Evolutionary conservation across 2,113 vertebrate species (phyloP).

Genomic region (Pachypanchax playfairii): DNA sequence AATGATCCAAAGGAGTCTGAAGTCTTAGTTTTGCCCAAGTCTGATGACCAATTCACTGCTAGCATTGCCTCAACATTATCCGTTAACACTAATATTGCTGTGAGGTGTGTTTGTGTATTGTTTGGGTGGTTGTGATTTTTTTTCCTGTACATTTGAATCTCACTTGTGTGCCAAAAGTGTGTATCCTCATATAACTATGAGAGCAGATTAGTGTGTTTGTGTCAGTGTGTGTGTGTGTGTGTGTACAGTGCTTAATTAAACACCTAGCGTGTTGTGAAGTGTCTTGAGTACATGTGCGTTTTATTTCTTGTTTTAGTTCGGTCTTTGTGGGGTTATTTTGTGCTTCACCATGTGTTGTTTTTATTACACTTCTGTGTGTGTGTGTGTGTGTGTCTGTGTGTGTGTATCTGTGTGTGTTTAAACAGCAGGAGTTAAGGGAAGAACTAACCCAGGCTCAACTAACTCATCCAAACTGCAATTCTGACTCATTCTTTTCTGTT

Average conservation of each 20-base stretch:
- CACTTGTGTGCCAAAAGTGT: constrained; percentile 38
- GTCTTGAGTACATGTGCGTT: constrained; percentile 12
- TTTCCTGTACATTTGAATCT: constrained; percentile 23
- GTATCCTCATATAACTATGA: constrained; percentile 39
- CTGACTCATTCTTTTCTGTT: constrained; percentile 37
- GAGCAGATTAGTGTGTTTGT: constrained; percentile 30
- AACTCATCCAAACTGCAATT: constrained; percentile 59
- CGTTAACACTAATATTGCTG: constrained; percentile 43
- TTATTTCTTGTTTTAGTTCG: constrained; percentile 24
- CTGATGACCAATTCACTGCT: constrained; percentile 32
- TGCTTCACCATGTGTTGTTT: constrained; percentile 59
- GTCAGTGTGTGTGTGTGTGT: constrained; percentile 18
- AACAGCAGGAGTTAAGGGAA: constrained; percentile 69
- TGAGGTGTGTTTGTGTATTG: constrained; percentile 46
- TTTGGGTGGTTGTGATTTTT: constrained; percentile 32
- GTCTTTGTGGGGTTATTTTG: constrained; percentile 45
- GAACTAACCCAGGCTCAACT: constrained; percentile 61
- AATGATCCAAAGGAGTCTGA: no score
- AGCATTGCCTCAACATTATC: constrained; percentile 55
- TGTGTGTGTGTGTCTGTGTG: constrained; percentile 31
- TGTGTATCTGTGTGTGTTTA: constrained; percentile 37
- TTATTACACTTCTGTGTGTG: constrained; percentile 46
- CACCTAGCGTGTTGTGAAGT: constrained; percentile 33
- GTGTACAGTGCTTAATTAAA: constrained; percentile 17
- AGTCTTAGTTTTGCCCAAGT: constrained; percentile 52